Evolutionary conservation across 2,888 invertebrate genomes (phyloP).

Genomic region (Drosophila robusta): DNA sequence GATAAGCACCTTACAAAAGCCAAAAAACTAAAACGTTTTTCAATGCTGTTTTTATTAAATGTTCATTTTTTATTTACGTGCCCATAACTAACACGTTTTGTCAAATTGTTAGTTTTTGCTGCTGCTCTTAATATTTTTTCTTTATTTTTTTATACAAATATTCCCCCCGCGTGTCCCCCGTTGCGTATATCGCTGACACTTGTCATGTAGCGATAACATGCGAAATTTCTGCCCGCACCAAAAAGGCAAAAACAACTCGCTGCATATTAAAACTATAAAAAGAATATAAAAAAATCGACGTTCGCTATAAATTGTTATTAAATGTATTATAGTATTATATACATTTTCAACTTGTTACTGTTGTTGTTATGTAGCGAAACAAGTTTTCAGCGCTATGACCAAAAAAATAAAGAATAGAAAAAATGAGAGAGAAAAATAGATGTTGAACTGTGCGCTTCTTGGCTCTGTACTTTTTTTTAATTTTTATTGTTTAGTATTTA

Average conservation of each 20-base stretch:
- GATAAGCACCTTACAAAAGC: constrained; percentile 32
- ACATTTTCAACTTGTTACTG: constrained; percentile 40
- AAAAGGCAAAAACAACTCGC: constrained; percentile 54
- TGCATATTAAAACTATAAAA: constrained; percentile 58
- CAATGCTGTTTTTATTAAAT: constrained; percentile 27
- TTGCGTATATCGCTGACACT: constrained; percentile 56
- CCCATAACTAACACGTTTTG: constrained; percentile 58
- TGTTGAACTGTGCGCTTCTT: constrained; percentile 37
- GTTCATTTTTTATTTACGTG: constrained; percentile 15
- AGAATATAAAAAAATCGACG: constrained; percentile 34
- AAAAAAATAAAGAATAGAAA: constrained; percentile 36
- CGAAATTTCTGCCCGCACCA: constrained; percentile 63
- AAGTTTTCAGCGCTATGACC: constrained; percentile 65
- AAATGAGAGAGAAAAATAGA: neutral
- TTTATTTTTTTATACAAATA: constrained; percentile 14
- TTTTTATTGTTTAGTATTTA: constrained; percentile 47
- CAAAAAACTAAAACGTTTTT: constrained; percentile 17
- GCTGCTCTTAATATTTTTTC: constrained; percentile 23
- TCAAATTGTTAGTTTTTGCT: constrained; percentile 46
- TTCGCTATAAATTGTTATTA: constrained; percentile 64
- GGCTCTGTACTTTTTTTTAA: constrained; percentile 49
- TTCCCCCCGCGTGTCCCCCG: neutral
- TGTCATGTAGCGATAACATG: constrained; percentile 75
- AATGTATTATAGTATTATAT: constrained; percentile 41
- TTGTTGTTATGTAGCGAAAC: constrained; percentile 57